phyloP scores from a whole-genome alignment of 2,113 vertebrate species.

The Pantherophis guttatus region DNA sequence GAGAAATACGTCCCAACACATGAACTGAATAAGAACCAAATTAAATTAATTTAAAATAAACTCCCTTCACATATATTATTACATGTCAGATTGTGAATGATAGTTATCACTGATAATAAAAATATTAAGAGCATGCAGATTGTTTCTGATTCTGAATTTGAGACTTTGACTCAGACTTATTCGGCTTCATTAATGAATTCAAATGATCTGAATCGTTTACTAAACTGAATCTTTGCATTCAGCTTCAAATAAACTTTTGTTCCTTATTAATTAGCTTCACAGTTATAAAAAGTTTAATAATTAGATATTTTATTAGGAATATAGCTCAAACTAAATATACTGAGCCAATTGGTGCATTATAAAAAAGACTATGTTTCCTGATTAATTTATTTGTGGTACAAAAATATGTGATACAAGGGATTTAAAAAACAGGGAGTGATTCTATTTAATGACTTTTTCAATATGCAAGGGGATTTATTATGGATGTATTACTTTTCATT shows the following conservation, averaged over 20 bases:
- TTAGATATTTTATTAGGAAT: neutral
- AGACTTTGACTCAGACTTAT: neutral
- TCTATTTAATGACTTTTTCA: neutral
- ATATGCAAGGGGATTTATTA: neutral
- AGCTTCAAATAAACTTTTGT: neutral
- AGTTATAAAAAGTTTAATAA: slow-evolving; percentile 2
- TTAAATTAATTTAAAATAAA: neutral
- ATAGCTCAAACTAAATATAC: neutral
- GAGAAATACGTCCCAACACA: slow-evolving; percentile 19
- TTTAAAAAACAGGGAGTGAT: neutral
- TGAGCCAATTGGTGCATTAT: neutral
- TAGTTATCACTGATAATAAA: slow-evolving; percentile 13
- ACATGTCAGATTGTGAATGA: slow-evolving; percentile 36
- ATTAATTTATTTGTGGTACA: neutral
- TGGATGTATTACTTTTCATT: neutral
- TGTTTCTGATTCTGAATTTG: neutral
- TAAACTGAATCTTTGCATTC: neutral
- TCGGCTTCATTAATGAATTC: neutral
- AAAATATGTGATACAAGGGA: neutral
- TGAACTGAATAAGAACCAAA: slow-evolving; percentile 26
- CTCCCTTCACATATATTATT: neutral
- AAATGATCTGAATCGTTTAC: neutral
- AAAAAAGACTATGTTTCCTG: neutral
- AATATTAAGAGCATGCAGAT: neutral
- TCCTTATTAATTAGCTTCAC: slow-evolving; percentile 24